Evolutionary conservation across 2,888 invertebrate species (phyloP).

Genomic region (Coremacera marginata): DNA sequence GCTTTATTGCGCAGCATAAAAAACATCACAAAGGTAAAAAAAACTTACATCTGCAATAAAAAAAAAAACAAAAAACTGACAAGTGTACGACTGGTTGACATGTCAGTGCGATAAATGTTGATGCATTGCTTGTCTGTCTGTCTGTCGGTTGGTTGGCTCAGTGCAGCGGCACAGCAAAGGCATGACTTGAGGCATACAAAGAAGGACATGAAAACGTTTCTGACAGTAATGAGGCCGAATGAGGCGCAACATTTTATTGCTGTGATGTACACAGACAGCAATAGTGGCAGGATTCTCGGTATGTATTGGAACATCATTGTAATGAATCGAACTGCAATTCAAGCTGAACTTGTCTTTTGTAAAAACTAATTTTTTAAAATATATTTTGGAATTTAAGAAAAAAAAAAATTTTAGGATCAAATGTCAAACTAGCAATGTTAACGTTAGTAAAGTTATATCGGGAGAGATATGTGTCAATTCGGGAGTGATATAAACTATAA

Average conservation of each 20-base stretch:
- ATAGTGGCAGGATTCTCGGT: too few species aligned
- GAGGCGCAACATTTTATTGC: not conserved
- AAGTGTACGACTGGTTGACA: not conserved
- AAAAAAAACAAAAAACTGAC: not conserved
- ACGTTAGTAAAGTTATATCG: too few species aligned
- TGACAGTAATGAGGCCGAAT: slow-evolving; percentile 33
- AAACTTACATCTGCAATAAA: not conserved
- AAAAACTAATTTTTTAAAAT: too few species aligned
- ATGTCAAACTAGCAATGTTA: too few species aligned
- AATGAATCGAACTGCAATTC: too few species aligned
- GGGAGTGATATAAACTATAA: too few species aligned
- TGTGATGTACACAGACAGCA: too few species aligned
- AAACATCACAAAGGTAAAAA: not conserved
- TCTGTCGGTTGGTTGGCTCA: not conserved
- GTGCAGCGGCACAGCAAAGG: slow-evolving; percentile 8
- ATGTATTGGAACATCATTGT: too few species aligned
- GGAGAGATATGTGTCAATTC: too few species aligned
- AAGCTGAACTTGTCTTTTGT: too few species aligned
- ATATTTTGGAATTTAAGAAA: too few species aligned
- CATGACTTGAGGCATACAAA: not conserved
- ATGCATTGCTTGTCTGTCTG: not conserved
- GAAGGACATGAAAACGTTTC: slow-evolving; percentile 23
- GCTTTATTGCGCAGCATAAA: not conserved
- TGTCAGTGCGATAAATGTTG: slow-evolving; percentile 1
- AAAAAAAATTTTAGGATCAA: too few species aligned